phyloP scores from a whole-genome alignment of 1,140 invertebrate species.

The Drosophila varians region DNA sequence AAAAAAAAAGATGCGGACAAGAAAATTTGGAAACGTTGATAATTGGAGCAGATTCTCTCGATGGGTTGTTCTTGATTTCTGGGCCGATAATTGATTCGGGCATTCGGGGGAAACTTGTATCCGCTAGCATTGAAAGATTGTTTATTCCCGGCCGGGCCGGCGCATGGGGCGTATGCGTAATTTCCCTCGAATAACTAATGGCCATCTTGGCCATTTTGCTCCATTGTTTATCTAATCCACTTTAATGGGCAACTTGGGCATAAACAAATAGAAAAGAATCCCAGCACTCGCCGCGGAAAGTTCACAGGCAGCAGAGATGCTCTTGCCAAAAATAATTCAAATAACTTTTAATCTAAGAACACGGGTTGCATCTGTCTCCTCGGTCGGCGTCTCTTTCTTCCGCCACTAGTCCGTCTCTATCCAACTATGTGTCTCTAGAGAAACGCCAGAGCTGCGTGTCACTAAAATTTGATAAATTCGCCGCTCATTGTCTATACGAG shows the following conservation, averaged over 20 bases:
- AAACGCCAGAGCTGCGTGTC: conserved; percentile 56
- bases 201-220: conserved; percentile 6
- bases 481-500: conserved; percentile 55
- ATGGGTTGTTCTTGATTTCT: conserved; percentile 51
- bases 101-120: conserved; percentile 19
- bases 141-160: conserved; percentile 40
- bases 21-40: conserved; percentile 38
- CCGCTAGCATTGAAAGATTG: conserved; percentile 58
- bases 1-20: conserved; percentile 29
- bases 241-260: conserved; percentile 52
- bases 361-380: conserved; percentile 31
- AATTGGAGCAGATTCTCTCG: conserved; percentile 49
- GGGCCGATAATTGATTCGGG: conserved; percentile 47
- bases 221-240: conserved; percentile 49
- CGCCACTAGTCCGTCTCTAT: conserved; percentile 7
- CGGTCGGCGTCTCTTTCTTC: not conserved
- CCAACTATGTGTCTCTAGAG: conserved; percentile 33
- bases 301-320: conserved; percentile 47
- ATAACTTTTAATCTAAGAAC: conserved; percentile 65
- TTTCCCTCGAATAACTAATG: conserved; percentile 58
- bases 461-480: conserved; percentile 71
- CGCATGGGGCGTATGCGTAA: conserved; percentile 72
- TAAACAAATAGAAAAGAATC: conserved; percentile 43
- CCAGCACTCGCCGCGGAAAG: conserved; percentile 44
- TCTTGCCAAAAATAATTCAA: conserved; percentile 71